Conservation (phyloP, 2,888 invertebrate species). For the Lithosia quadra region DNA sequence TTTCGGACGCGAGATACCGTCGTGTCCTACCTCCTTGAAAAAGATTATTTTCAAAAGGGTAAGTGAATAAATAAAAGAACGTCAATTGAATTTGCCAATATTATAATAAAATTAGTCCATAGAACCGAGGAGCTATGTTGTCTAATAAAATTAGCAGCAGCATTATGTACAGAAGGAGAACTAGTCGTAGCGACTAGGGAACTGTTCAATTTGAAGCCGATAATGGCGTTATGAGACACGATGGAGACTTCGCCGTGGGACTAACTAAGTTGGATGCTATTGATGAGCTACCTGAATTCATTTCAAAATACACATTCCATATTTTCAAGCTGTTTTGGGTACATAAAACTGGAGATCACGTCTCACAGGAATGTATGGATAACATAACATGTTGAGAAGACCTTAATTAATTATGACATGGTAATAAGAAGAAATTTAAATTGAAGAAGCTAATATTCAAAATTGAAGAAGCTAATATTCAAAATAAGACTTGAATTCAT, state of each 20-base stretch:
- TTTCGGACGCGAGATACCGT: too few species aligned
- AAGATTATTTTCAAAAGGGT: too few species aligned
- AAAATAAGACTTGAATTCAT: too few species aligned
- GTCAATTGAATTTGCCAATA: background rate
- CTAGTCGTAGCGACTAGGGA: conserved; percentile 44
- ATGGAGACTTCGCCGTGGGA: conserved; percentile 28
- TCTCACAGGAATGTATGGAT: background rate
- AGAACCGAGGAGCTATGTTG: conserved; percentile 22
- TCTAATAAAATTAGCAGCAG: conserved; percentile 43
- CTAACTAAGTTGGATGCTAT: conserved; percentile 38
- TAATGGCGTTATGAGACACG: conserved; percentile 48
- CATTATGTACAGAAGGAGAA: conserved; percentile 45
- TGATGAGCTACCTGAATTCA: conserved; percentile 13
- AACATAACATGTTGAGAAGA: background rate
- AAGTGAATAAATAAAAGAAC: background rate
- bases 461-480: too few species aligned
- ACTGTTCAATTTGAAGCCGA: conserved; percentile 53
- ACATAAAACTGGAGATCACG: background rate
- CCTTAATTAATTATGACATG: background rate
- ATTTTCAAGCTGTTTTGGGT: background rate
- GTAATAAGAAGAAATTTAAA: too few species aligned
- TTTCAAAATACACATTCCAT: background rate
- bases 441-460: too few species aligned
- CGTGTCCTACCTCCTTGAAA: too few species aligned
- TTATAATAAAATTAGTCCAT: background rate